A percentile compares a stretch with the other conserved stretches of the same genome.
Evolutionary conservation across 2,113 vertebrate genomes (phyloP).

Genomic region (Etheostoma cragini): DNA sequence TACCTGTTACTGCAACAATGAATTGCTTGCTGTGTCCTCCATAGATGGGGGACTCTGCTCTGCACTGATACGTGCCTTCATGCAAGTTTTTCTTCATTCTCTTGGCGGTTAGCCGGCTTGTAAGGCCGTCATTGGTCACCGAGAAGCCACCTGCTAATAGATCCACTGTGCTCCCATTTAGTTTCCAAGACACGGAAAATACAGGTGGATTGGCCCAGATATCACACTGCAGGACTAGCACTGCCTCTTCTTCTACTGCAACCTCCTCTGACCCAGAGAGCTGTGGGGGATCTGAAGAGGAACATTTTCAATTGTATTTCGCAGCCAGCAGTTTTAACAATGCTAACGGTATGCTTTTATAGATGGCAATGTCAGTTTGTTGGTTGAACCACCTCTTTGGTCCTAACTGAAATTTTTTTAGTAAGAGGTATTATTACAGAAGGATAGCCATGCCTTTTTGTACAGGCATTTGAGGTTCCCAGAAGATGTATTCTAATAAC

Average conservation of each 20-base stretch:
- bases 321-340: neutral
- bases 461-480: neutral
- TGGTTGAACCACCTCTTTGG: neutral
- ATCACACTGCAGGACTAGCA: constrained; percentile 71
- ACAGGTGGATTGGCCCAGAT: constrained; percentile 77
- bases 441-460: neutral
- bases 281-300: constrained; percentile 69
- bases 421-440: neutral
- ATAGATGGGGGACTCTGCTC: constrained; percentile 30
- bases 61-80: constrained; percentile 75
- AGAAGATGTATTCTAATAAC: neutral
- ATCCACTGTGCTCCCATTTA: constrained; percentile 68
- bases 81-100: constrained; percentile 56
- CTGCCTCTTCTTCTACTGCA: constrained; percentile 56
- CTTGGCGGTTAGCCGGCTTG: constrained; percentile 44
- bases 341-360: neutral
- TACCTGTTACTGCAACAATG: constrained; percentile 75
- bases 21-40: constrained; percentile 59
- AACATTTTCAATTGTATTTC: neutral
- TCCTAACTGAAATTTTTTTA: neutral
- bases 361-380: neutral
- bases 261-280: constrained; percentile 65
- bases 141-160: constrained; percentile 53
- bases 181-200: constrained; percentile 70
- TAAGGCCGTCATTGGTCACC: constrained; percentile 65